Conservation (phyloP, 2,888 invertebrate species). For the Sceliomorpha sp. region DNA sequence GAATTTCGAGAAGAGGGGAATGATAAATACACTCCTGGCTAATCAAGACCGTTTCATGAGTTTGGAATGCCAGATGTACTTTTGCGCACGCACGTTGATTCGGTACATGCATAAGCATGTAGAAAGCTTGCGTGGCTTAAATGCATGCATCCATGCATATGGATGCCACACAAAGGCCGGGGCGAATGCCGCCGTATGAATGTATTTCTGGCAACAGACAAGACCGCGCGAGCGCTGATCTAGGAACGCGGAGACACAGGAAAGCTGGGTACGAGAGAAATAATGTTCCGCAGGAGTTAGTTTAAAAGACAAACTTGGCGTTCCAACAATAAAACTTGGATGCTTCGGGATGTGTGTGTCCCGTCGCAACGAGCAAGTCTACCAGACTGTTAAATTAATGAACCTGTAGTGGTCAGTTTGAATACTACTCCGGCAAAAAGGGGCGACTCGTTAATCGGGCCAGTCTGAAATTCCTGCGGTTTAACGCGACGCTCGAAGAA, state of each 20-base stretch:
- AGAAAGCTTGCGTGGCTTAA: conserved; percentile 23
- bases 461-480: no score
- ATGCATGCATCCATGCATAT: conserved; percentile 41
- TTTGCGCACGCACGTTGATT: conserved; percentile 16
- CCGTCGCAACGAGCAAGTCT: conserved; percentile 33
- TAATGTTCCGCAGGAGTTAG: conserved; percentile 36
- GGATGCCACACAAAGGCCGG: conserved; percentile 28
- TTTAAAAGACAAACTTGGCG: conserved; percentile 45
- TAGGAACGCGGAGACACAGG: conserved; percentile 20
- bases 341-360: conserved; percentile 32
- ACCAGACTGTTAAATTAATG: conserved; percentile 53
- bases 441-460: no score
- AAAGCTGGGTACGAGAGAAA: conserved; percentile 37
- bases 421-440: conserved; percentile 5
- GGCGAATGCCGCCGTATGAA: conserved; percentile 9
- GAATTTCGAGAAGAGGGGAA: conserved; percentile 11
- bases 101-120: conserved; percentile 12
- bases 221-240: conserved; percentile 37
- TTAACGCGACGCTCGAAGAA: no score
- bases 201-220: conserved; percentile 35
- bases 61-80: conserved; percentile 25
- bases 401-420: conserved; percentile 30
- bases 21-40: conserved; percentile 9
- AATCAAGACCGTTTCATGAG: conserved; percentile 31
- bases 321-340: conserved; percentile 45